These are phyloP conservation scores for Prunella strophiata DNA, from an alignment of 2,797 vertebrate species.

Conservation along the genomic window DNA sequence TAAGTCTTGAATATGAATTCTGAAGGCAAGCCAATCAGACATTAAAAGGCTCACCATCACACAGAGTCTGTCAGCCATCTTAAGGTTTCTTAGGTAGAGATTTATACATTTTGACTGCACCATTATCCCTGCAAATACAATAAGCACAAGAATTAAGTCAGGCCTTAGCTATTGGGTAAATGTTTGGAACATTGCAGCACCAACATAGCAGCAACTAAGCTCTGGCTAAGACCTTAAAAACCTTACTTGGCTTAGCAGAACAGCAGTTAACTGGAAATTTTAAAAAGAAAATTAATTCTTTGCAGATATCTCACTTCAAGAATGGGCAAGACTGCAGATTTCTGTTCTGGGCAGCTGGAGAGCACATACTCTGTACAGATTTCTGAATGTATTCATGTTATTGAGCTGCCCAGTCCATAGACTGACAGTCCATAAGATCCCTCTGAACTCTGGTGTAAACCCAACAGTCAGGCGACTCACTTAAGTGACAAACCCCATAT, in stretches of 20 bases:
- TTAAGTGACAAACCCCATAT: not conserved
- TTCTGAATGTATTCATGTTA: not conserved
- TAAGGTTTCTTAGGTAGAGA: not conserved
- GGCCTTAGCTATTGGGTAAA: not conserved
- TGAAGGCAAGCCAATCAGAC: not conserved
- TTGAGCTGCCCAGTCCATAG: not conserved
- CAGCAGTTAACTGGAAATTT: not conserved
- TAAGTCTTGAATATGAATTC: not conserved
- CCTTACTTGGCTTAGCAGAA: not conserved
- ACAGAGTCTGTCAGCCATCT: not conserved
- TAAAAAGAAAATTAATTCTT: not conserved
- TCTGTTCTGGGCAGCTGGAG: not conserved
- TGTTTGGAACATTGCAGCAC: not conserved
- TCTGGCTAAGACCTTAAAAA: not conserved
- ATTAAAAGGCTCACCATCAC: not conserved
- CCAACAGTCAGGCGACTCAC: not conserved
- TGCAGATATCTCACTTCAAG: not conserved
- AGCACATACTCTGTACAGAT: not conserved
- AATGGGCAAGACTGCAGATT: not conserved
- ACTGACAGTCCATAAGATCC: not conserved
- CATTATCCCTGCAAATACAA: not conserved
- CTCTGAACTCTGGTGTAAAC: not conserved
- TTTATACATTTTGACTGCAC: not conserved
- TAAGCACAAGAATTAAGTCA: not conserved
- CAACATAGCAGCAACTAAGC: not conserved